Conservation (phyloP, 1,140 invertebrate genomes). For the Papilio polytes region DNA sequence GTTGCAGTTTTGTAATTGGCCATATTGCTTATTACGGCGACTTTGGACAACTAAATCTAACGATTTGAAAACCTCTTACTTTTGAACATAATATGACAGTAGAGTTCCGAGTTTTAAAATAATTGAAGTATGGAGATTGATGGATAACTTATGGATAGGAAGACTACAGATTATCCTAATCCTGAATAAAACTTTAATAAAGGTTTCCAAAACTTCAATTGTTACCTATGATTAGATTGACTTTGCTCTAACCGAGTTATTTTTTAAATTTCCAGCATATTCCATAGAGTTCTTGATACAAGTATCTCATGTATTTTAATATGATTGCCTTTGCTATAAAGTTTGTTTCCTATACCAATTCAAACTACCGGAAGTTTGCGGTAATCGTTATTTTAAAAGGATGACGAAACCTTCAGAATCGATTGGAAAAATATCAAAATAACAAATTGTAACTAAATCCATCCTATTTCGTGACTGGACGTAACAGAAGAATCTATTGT, state of each 20-base stretch:
- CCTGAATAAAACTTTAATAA: too few species aligned
- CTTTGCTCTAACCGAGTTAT: too few species aligned
- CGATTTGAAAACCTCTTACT: not conserved
- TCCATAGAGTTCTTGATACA: not conserved
- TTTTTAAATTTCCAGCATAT: too few species aligned
- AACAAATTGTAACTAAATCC: conserved; percentile 2
- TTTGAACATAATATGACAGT: not conserved
- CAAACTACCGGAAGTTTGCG: not conserved
- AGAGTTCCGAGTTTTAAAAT: not conserved
- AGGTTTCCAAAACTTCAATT: too few species aligned
- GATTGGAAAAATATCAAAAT: not conserved
- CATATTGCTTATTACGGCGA: not conserved
- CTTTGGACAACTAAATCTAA: not conserved
- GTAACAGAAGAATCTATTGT: conserved; percentile 36
- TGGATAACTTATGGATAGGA: too few species aligned
- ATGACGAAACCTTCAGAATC: conserved; percentile 1
- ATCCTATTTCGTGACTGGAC: conserved; percentile 29
- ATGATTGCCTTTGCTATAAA: not conserved
- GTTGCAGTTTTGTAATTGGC: too few species aligned
- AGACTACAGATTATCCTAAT: too few species aligned
- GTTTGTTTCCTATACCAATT: not conserved
- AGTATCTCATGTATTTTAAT: not conserved
- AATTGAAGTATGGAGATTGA: too few species aligned
- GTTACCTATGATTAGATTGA: too few species aligned
- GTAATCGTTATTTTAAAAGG: not conserved